These are phyloP conservation scores for Zelleria hepariella DNA, from an alignment of 2,888 invertebrate species.

Conservation along the genomic window DNA sequence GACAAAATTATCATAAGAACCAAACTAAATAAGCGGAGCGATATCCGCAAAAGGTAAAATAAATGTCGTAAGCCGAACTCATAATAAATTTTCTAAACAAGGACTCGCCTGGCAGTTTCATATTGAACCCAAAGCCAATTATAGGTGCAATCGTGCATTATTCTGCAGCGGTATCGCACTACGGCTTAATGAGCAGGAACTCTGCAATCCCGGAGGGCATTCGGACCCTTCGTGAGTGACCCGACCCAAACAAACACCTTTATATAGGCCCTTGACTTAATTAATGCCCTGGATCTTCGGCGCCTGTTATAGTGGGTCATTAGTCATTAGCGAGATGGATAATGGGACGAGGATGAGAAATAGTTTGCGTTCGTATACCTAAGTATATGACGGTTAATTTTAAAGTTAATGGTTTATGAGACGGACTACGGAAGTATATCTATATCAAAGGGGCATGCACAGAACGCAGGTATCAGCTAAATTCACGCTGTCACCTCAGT, in stretches of 20 bases:
- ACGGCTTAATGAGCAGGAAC: conserved; percentile 5
- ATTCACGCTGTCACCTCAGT: too few species aligned
- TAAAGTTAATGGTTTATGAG: background rate
- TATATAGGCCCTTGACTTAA: conserved; percentile 1
- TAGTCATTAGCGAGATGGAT: too few species aligned
- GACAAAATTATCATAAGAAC: too few species aligned
- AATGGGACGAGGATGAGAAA: background rate
- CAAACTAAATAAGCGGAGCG: too few species aligned
- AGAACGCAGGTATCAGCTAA: background rate
- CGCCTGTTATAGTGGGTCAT: background rate
- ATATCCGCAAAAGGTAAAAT: background rate
- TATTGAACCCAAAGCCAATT: background rate
- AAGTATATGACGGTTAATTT: background rate
- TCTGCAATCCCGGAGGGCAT: conserved; percentile 1
- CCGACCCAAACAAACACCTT: conserved; percentile 9
- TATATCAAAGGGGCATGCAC: background rate
- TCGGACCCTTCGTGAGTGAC: conserved; percentile 7
- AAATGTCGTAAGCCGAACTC: background rate
- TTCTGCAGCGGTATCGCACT: background rate
- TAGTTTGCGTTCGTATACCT: background rate
- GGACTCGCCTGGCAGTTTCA: background rate
- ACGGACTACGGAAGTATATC: background rate
- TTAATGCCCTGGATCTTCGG: background rate
- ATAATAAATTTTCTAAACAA: background rate
- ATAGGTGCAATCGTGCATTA: conserved; percentile 3